Evolutionary conservation across 2,797 vertebrate species (phyloP).

Genomic region (Pseudochaenichthys georgianus): DNA sequence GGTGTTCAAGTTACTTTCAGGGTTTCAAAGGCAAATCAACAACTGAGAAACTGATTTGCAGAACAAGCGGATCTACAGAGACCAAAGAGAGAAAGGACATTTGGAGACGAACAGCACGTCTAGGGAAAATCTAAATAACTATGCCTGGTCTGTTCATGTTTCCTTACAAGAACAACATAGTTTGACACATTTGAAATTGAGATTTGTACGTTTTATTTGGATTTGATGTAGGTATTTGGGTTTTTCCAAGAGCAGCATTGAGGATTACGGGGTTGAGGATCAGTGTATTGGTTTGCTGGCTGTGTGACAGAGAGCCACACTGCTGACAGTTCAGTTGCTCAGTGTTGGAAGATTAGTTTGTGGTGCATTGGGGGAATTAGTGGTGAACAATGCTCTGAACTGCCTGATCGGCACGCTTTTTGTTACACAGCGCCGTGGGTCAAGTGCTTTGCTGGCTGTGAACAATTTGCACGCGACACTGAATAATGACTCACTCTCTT

Average conservation of each 20-base stretch:
- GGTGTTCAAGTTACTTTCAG: conserved; percentile 7
- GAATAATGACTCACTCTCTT: conserved; percentile 4
- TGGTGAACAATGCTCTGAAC: conserved; percentile 71
- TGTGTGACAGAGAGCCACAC: conserved; percentile 55
- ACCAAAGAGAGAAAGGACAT: conserved; percentile 19
- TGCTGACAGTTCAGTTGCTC: conserved; percentile 79
- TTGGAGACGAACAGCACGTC: neutral
- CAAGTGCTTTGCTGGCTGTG: conserved; percentile 46
- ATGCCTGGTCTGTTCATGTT: neutral
- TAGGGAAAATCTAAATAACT: neutral
- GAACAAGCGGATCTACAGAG: conserved; percentile 6
- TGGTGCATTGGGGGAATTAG: conserved; percentile 67
- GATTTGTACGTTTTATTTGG: neutral
- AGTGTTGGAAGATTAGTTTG: conserved; percentile 62
- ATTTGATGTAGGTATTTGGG: neutral
- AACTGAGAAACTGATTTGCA: conserved; percentile 9
- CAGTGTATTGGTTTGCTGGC: conserved; percentile 26
- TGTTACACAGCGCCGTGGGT: conserved; percentile 58
- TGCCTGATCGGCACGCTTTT: conserved; percentile 71
- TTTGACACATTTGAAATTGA: neutral
- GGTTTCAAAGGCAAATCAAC: neutral
- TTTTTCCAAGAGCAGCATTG: neutral
- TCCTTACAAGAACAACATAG: neutral
- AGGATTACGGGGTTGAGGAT: neutral
- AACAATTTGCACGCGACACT: conserved; percentile 33